Evolutionary conservation across 2,113 vertebrate genomes (phyloP).

Genomic region (Neomonachus schauinslandi): DNA sequence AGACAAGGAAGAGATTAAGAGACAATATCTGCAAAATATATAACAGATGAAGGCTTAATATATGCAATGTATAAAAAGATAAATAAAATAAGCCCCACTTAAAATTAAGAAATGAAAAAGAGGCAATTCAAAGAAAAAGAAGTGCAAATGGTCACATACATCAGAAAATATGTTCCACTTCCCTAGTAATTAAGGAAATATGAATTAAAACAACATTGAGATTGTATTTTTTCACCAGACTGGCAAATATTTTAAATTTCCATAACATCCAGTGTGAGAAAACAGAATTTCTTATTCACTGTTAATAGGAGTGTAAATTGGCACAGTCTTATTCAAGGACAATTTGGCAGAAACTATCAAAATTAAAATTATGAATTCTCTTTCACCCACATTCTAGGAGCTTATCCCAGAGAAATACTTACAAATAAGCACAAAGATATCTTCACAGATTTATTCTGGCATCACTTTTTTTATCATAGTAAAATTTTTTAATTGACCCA

Average conservation of each 20-base stretch:
- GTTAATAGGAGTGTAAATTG: conserved; percentile 60
- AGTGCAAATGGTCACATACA: conserved; percentile 50
- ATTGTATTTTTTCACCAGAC: conserved; percentile 63
- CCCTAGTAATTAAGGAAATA: conserved; percentile 51
- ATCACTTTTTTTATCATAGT: conserved; percentile 35
- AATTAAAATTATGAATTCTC: conserved; percentile 52
- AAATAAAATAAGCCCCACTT: conserved; percentile 17
- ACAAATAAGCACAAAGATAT: conserved; percentile 23
- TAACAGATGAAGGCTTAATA: neutral
- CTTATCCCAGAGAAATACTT: conserved; percentile 19
- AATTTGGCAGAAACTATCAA: conserved; percentile 50
- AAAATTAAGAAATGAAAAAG: conserved; percentile 56
- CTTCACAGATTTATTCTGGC: conserved; percentile 29
- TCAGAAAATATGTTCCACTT: conserved; percentile 45
- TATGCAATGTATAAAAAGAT: neutral
- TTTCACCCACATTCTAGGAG: neutral
- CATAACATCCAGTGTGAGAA: conserved; percentile 61
- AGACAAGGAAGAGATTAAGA: neutral
- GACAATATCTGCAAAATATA: neutral
- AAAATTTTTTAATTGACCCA: conserved; percentile 21
- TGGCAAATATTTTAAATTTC: conserved; percentile 75
- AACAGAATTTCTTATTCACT: conserved; percentile 73
- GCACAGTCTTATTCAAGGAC: conserved; percentile 28
- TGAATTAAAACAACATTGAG: conserved; percentile 59
- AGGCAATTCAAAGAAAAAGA: conserved; percentile 30